Base-by-base conservation (phyloP, 2,888 invertebrate genomes). In the Erebia ligea region DNA sequence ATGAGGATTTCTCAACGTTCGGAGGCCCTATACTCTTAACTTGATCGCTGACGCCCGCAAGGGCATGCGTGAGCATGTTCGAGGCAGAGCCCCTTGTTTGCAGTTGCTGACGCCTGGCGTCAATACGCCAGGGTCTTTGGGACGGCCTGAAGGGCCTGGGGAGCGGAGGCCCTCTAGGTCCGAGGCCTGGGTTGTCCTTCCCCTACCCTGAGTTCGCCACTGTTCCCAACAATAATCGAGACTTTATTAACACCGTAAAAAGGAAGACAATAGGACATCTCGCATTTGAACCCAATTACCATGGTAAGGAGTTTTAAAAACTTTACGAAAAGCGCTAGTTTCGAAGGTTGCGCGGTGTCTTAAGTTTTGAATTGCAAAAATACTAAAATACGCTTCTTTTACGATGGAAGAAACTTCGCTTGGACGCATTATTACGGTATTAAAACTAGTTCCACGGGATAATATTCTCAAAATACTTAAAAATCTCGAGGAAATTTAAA, bases 351-450 rank as follows among this genome's bases (percentile, higher is more conserved):
- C 59, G 58, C 68, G 70, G 70, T 71, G 69, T 67, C 54, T 72
- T 67, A 70, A 74, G 68, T 72, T 73, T 72, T 72, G 68, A 68
- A 70, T 69, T 71, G 71, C 69, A 71, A 73, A 71, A 71, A 54
- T 19, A 54, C 19, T 54, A 19, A 54, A 54, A 69, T 67, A 68
- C 65, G 65, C 61, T 62, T 59, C 58, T 71, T 64, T 72, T 70
- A 66, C 57, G 67, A 70, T 66, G 19, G 54, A 54, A 56, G 59
- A 66, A 68, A 70, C 58, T 72, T 68, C 72, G 63, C 59, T 71
- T 59, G 59, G 59, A 61, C 52, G 71, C 64, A 71, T 73, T 67
- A 73, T 67, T 69, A 69, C 67, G 69, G 59, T 59, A 73, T 73
- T 73, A 65, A 69, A 67, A 67, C 45, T 67, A 67, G 58, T 67